Conservation (phyloP, 2,113 vertebrate genomes). For the Callipepla californica region DNA sequence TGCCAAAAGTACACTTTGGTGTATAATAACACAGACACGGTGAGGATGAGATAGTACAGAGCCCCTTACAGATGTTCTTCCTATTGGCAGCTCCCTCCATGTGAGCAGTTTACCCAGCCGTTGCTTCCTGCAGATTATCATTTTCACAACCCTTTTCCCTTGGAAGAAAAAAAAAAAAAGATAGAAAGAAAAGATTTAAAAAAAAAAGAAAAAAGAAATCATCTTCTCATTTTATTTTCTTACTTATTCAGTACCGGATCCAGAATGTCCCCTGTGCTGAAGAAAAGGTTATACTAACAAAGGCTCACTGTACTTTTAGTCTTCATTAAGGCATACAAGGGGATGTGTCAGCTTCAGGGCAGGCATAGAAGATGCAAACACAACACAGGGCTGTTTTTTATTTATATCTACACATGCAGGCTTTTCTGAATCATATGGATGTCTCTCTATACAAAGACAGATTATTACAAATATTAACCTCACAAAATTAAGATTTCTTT, state of each 20-base stretch:
- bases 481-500: background rate
- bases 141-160: slow-evolving; percentile 10
- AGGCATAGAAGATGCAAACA: background rate
- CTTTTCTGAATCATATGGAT: slow-evolving; percentile 10
- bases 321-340: background rate
- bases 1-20: slow-evolving; percentile 27
- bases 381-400: background rate
- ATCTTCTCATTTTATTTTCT: background rate
- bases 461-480: slow-evolving; percentile 18
- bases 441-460: background rate
- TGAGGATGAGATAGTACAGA: slow-evolving; percentile 48
- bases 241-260: background rate
- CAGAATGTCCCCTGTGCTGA: background rate
- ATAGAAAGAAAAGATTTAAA: background rate
- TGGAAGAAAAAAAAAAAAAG: too few species aligned
- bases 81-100: background rate
- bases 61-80: slow-evolving; percentile 17
- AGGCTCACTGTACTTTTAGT: background rate
- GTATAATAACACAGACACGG: background rate
- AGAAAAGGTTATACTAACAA: slow-evolving; percentile 17
- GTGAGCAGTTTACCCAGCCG: background rate
- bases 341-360: background rate
- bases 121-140: background rate
- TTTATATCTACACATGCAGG: background rate
- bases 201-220: too few species aligned